Evolutionary conservation across 1,140 invertebrate species (phyloP).

Genomic region (Cepaea nemoralis): DNA sequence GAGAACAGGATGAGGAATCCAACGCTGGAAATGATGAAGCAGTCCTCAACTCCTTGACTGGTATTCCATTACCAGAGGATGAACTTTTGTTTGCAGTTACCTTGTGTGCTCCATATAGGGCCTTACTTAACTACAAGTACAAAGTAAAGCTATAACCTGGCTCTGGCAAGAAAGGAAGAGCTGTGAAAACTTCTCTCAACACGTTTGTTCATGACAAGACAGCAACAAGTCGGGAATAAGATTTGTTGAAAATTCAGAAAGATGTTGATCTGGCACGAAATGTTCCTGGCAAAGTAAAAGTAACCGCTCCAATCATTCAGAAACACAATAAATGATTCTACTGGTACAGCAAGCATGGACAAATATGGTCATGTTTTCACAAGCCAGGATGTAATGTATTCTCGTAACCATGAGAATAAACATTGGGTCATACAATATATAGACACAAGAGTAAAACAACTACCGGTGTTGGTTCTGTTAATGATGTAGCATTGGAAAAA

Average conservation of each 20-base stretch:
- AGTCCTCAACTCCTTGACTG: constrained; percentile 82
- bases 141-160: constrained; percentile 96
- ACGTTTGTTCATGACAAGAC: constrained; percentile 90
- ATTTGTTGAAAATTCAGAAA: constrained; percentile 91
- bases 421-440: too few relatives aligned
- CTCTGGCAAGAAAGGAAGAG: constrained; percentile 94
- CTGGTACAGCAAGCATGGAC: too few relatives aligned
- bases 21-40: constrained; percentile 56
- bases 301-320: too few relatives aligned
- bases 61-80: constrained; percentile 87
- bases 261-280: too few relatives aligned
- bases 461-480: too few relatives aligned
- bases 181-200: constrained; percentile 89
- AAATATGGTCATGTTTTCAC: too few relatives aligned
- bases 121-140: constrained; percentile 92
- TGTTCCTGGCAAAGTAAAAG: too few relatives aligned
- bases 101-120: constrained; percentile 93
- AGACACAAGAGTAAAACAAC: too few relatives aligned
- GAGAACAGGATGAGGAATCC: constrained; percentile 55
- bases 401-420: too few relatives aligned
- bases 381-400: too few relatives aligned
- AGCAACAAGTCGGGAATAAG: constrained; percentile 86
- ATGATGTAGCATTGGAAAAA: too few relatives aligned
- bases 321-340: too few relatives aligned
- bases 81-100: constrained; percentile 94